phyloP scores from a whole-genome alignment of 2,113 vertebrate species.

The Malaclemys terrapin region DNA sequence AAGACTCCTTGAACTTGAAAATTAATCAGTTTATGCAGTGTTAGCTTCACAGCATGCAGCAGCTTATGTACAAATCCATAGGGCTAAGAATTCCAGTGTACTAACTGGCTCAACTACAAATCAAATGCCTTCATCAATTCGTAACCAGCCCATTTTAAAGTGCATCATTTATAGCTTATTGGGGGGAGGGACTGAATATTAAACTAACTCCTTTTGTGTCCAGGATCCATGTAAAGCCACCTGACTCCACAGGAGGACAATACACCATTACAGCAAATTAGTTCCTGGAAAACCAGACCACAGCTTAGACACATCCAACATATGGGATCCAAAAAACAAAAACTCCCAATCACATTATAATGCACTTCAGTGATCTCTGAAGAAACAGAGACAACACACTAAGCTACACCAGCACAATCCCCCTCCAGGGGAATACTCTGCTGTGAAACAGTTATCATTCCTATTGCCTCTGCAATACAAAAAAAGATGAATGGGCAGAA shows the following conservation, averaged over 20 bases:
- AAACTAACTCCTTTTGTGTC: background rate
- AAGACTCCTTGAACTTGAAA: background rate
- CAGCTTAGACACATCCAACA: background rate
- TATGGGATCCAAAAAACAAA: slow-evolving; percentile 29
- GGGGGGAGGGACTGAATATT: background rate
- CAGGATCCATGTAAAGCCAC: background rate
- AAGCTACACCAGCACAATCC: background rate
- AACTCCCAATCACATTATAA: background rate
- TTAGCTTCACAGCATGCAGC: background rate
- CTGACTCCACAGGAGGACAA: background rate
- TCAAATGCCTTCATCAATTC: slow-evolving; percentile 1
- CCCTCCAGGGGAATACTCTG: background rate
- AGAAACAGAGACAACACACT: background rate
- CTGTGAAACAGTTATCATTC: background rate
- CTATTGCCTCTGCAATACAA: background rate
- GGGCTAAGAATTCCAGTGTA: background rate
- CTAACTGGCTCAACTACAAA: background rate
- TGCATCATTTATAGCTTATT: background rate
- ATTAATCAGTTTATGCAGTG: background rate
- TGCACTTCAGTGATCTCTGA: background rate
- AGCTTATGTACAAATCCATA: background rate
- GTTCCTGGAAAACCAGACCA: slow-evolving; percentile 26
- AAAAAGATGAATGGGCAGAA: background rate
- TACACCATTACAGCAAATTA: background rate
- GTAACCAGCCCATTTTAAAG: background rate